Evolutionary conservation across 2,888 invertebrate species (phyloP).

Genomic region (Stramonita haemastoma): DNA sequence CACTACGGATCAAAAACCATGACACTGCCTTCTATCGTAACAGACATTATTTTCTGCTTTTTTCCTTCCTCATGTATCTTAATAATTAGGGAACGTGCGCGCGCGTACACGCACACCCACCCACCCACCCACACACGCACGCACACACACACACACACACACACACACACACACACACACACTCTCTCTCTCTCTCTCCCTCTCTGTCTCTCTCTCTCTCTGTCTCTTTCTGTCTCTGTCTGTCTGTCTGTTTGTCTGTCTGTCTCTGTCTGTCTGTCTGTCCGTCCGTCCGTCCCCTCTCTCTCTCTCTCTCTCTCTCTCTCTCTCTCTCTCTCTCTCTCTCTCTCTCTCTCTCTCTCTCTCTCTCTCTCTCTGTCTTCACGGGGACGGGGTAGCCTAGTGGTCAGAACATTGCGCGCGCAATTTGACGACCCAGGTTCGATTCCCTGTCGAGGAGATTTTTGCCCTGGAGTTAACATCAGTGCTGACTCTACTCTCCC

Average conservation of each 20-base stretch:
- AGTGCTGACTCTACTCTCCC: too few relatives aligned
- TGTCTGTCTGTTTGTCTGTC: background rate
- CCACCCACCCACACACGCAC: background rate
- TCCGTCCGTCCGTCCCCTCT: background rate
- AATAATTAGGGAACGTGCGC: too few relatives aligned
- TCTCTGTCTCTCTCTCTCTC: slow-evolving; percentile 3
- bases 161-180: background rate
- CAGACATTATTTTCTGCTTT: too few relatives aligned
- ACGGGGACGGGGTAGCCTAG: too few relatives aligned
- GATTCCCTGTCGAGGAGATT: too few relatives aligned
- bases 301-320: background rate
- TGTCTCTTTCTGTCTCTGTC: background rate
- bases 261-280: background rate
- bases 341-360: background rate
- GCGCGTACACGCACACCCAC: background rate
- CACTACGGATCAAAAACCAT: too few relatives aligned
- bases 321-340: background rate
- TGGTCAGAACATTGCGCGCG: too few relatives aligned
- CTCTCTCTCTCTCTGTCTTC: background rate
- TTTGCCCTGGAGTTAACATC: too few relatives aligned
- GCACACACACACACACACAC: background rate
- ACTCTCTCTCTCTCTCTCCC: slow-evolving; percentile 1
- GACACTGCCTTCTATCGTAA: too few relatives aligned
- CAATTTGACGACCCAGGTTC: too few relatives aligned
- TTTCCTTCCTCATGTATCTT: too few relatives aligned